Conservation (phyloP, 2,888 invertebrate species). For the Yponomeuta malinellus region DNA sequence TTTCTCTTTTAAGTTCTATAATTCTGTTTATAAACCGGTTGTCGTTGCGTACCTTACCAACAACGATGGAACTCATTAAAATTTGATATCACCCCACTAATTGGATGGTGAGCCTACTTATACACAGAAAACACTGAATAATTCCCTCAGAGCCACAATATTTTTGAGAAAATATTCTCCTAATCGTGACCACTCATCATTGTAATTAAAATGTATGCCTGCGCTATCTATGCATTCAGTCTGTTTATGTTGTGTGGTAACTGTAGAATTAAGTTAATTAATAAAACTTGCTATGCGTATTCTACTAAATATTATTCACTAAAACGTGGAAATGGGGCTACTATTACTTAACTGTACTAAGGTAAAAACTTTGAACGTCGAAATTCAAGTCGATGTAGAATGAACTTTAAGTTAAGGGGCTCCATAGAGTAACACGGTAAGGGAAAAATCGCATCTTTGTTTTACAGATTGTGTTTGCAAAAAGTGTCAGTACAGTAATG, state of each 20-base stretch:
- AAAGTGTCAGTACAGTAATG: no score
- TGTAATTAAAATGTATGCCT: slow-evolving; percentile 14
- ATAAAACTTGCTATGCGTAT: neutral
- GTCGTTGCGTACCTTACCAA: slow-evolving; percentile 13
- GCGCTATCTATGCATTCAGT: neutral
- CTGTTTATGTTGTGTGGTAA: neutral
- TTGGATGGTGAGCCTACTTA: slow-evolving; percentile 23
- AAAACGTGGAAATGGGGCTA: no score
- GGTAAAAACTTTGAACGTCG: no score
- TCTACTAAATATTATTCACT: no score
- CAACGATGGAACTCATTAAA: slow-evolving; percentile 25
- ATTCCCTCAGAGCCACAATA: neutral
- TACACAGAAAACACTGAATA: slow-evolving; percentile 11
- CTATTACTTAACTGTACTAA: no score
- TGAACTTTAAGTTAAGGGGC: no score
- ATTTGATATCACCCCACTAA: slow-evolving; percentile 31
- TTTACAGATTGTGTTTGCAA: no score
- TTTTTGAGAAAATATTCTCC: slow-evolving; percentile 18
- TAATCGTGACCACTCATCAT: slow-evolving; percentile 18
- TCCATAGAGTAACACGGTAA: no score
- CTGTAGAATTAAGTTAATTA: neutral
- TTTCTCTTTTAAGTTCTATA: no score
- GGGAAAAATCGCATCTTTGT: no score
- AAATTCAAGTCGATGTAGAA: no score
- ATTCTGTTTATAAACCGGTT: neutral